Evolutionary conservation across 2,113 vertebrate genomes (phyloP).

Genomic region (Leptobrachium leishanense): DNA sequence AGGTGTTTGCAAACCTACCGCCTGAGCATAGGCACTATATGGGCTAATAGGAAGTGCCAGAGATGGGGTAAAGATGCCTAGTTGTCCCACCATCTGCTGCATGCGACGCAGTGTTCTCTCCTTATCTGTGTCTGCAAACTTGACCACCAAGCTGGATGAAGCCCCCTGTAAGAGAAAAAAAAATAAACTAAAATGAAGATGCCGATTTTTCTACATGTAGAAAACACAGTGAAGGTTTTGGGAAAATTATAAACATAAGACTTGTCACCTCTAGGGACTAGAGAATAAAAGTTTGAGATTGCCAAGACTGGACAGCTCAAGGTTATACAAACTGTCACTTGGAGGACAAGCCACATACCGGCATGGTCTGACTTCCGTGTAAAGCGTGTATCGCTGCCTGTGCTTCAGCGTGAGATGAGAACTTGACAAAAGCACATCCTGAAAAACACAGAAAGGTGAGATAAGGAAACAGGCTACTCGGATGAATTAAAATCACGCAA

Average conservation of each 20-base stretch:
- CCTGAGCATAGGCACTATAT: conserved; percentile 97
- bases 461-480: background rate
- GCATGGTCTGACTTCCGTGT: conserved; percentile 98
- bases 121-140: conserved; percentile 98
- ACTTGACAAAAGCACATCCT: conserved; percentile 99
- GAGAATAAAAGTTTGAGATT: background rate
- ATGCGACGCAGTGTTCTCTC: conserved; percentile 94
- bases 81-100: conserved; percentile 99
- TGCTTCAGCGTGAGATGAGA: conserved; percentile 95
- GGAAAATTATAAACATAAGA: background rate
- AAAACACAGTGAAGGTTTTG: too few species aligned
- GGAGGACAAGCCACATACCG: conserved; percentile 75
- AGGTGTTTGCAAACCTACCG: conserved; percentile 76
- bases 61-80: conserved; percentile 95
- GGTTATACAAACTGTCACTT: background rate
- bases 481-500: background rate
- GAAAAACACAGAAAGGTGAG: conserved; percentile 52
- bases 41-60: conserved; percentile 96
- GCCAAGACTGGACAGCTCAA: background rate
- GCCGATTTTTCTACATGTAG: too few species aligned
- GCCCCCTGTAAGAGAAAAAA: conserved; percentile 80
- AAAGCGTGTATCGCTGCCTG: conserved; percentile 96
- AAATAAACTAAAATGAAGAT: conserved; percentile 15
- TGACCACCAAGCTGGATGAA: conserved; percentile 98
- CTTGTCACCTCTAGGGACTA: background rate